Conservation (phyloP, 2,797 vertebrate species). For the Sebastes umbrosus region DNA sequence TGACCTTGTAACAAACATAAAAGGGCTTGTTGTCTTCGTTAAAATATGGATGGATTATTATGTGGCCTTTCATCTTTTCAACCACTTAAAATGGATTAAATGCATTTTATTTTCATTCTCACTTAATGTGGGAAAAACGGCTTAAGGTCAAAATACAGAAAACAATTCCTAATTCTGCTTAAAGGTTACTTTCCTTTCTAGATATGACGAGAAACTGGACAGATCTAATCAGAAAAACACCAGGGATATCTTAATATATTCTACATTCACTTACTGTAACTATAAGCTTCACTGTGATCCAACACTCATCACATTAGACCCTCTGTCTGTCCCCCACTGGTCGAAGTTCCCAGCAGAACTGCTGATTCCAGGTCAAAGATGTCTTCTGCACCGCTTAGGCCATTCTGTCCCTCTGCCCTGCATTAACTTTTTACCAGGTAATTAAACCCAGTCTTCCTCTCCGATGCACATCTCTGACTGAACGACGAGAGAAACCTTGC, state of each 20-base stretch:
- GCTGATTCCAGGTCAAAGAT: constrained; percentile 65
- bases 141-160: background rate
- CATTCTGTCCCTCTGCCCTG: constrained; percentile 52
- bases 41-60: constrained; percentile 46
- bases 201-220: background rate
- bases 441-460: constrained; percentile 66
- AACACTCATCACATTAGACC: constrained; percentile 17
- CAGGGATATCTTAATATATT: background rate
- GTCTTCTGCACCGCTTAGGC: constrained; percentile 63
- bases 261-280: background rate
- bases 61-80: constrained; percentile 38
- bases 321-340: constrained; percentile 10
- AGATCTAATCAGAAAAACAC: background rate
- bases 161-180: background rate
- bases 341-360: constrained; percentile 32
- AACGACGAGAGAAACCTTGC: constrained; percentile 38
- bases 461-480: constrained; percentile 52
- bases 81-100: constrained; percentile 26
- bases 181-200: background rate
- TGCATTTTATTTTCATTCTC: background rate
- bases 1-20: constrained; percentile 49
- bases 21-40: constrained; percentile 30
- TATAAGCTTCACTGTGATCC: constrained; percentile 21
- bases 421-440: constrained; percentile 77
- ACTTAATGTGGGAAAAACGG: background rate